Percentiles rank a stretch among this genome's conserved stretches.
phyloP scores from a whole-genome alignment of 2,888 invertebrate genomes.

The Microplitis manilae region DNA sequence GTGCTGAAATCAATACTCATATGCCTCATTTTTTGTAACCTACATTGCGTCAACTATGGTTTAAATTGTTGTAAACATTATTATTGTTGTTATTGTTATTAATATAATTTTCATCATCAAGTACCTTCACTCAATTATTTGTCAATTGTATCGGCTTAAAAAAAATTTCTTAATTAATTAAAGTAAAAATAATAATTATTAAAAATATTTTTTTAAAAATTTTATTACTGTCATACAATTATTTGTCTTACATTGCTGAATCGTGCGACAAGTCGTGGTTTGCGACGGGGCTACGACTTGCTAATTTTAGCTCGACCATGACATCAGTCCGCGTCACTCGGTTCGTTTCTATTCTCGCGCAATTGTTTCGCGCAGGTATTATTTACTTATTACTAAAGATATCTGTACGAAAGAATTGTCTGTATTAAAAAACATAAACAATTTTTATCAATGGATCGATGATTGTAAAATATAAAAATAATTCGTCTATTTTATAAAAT shows the following conservation, averaged over 20 bases:
- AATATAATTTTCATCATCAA: conserved; percentile 7
- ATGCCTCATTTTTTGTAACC: conserved; percentile 67
- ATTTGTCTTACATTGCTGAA: conserved; percentile 16
- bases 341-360: conserved; percentile 49
- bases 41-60: conserved; percentile 63
- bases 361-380: conserved; percentile 57
- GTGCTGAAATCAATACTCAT: conserved; percentile 69
- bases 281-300: conserved; percentile 63
- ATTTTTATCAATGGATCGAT: neutral
- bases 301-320: conserved; percentile 72
- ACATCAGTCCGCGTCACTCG: conserved; percentile 63
- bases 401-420: neutral
- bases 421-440: too few species aligned
- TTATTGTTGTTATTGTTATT: too few species aligned
- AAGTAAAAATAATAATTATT: neutral
- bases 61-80: conserved; percentile 51
- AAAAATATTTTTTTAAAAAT: neutral
- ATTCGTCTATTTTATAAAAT: too few species aligned
- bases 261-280: conserved; percentile 26
- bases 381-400: conserved; percentile 10
- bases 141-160: neutral
- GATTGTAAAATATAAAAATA: too few species aligned
- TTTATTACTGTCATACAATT: conserved; percentile 1
- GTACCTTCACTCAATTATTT: neutral
- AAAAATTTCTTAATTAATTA: neutral